Evolutionary conservation across 2,113 vertebrate species (phyloP).

Genomic region (Triplophysa tibetana): DNA sequence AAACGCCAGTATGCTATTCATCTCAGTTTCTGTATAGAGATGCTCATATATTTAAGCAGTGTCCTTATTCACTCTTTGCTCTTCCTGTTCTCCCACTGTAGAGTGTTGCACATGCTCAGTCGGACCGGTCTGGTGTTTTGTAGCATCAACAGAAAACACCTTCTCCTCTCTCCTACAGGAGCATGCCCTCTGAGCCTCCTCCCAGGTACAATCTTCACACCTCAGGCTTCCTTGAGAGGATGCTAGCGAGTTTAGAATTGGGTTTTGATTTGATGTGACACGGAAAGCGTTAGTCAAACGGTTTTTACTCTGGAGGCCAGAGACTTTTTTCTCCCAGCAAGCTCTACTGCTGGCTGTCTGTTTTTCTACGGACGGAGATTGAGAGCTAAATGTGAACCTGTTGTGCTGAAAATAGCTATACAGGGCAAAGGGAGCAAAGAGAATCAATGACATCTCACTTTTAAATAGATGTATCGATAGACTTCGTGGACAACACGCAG

Average conservation of each 20-base stretch:
- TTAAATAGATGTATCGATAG: constrained; percentile 33
- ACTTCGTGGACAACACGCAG: constrained; percentile 17
- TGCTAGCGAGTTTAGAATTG: background rate
- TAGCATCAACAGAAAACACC: constrained; percentile 57
- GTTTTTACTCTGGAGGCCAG: background rate
- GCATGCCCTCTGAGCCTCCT: constrained; percentile 90
- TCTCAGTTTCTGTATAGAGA: constrained; percentile 42
- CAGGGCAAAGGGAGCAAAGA: constrained; percentile 31
- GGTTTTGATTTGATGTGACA: constrained; percentile 16
- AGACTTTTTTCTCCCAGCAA: constrained; percentile 7
- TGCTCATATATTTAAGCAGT: constrained; percentile 13
- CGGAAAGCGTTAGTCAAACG: constrained; percentile 2
- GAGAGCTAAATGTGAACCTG: background rate
- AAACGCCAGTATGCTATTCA: background rate
- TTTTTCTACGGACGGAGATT: background rate
- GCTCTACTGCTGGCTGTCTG: background rate
- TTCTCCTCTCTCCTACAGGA: constrained; percentile 67
- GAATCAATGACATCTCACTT: constrained; percentile 36
- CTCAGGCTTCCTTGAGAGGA: constrained; percentile 71
- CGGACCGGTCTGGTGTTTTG: constrained; percentile 59
- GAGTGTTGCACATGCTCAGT: constrained; percentile 65
- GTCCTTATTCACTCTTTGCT: constrained; percentile 52
- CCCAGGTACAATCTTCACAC: constrained; percentile 85
- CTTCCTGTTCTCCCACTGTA: constrained; percentile 58
- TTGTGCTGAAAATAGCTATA: constrained; percentile 10